A percentile compares a stretch with the other conserved stretches of the same genome.
phyloP scores from a whole-genome alignment of 1,140 invertebrate genomes.

The Heliconius congener region DNA sequence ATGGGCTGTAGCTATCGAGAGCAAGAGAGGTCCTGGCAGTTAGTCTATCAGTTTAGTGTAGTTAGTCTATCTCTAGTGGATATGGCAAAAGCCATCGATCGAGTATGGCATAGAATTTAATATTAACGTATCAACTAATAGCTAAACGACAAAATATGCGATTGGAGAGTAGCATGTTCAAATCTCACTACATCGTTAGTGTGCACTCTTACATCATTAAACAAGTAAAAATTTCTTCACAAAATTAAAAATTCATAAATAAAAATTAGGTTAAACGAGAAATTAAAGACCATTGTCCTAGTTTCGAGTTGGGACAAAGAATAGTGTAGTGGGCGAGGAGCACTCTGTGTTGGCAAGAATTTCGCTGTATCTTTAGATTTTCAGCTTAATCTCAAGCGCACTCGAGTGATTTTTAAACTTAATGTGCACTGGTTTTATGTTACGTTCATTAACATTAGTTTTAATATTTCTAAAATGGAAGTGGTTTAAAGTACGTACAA shows the following conservation, averaged over 20 bases:
- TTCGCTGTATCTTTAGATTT: conserved; percentile 67
- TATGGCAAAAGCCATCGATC: too few relatives aligned
- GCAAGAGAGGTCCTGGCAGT: too few relatives aligned
- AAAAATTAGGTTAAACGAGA: conserved; percentile 40
- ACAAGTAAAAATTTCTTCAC: not conserved
- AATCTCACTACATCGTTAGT: too few relatives aligned
- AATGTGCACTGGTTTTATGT: conserved; percentile 43
- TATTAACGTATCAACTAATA: too few relatives aligned
- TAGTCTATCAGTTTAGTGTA: too few relatives aligned
- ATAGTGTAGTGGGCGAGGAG: conserved; percentile 35
- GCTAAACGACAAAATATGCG: too few relatives aligned
- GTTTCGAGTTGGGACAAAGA: conserved; percentile 39
- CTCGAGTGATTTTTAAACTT: conserved; percentile 50
- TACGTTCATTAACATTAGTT: conserved; percentile 14
- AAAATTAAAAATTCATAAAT: conserved; percentile 23
- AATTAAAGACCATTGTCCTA: conserved; percentile 48
- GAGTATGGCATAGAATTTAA: too few relatives aligned
- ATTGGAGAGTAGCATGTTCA: too few relatives aligned
- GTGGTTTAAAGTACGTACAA: not conserved
- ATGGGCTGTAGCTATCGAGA: too few relatives aligned
- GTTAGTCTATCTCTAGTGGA: too few relatives aligned
- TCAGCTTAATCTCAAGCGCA: conserved; percentile 54
- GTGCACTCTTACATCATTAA: not conserved
- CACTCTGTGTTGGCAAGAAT: conserved; percentile 63
- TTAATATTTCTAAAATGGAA: conserved; percentile 6